Evolutionary conservation across 2,888 invertebrate species (phyloP).

Genomic region (Caenorhabditis doughertyi): DNA sequence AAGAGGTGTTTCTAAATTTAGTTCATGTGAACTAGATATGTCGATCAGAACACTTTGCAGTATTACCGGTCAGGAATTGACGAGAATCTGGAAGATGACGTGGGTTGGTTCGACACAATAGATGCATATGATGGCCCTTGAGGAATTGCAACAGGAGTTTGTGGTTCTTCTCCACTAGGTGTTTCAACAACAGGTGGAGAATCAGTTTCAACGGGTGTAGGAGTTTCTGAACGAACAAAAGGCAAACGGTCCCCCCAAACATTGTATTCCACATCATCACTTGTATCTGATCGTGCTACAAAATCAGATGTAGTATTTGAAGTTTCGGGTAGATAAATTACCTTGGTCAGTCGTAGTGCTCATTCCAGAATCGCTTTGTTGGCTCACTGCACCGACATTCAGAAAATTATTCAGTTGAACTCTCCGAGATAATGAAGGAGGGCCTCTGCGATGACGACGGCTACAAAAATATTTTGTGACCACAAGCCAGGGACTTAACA

Average conservation of each 20-base stretch:
- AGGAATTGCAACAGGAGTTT: neutral
- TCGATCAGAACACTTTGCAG: slow-evolving; percentile 10
- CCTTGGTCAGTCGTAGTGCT: slow-evolving; percentile 1
- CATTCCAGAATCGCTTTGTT: slow-evolving; percentile 6
- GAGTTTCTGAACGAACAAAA: no score
- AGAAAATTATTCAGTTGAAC: neutral
- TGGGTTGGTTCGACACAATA: slow-evolving; percentile 1
- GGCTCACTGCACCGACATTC: no score
- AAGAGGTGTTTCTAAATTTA: slow-evolving; percentile 12
- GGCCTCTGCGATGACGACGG: neutral
- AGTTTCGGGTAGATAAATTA: neutral
- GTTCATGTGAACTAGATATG: slow-evolving; percentile 2
- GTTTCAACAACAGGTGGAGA: no score
- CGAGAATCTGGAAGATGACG: neutral
- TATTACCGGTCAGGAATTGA: neutral
- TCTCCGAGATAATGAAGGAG: neutral
- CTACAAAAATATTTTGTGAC: no score
- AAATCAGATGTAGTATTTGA: no score
- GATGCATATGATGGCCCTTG: slow-evolving; percentile 24
- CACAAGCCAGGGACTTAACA: no score
- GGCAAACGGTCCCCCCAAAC: no score
- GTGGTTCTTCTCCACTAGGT: no score
- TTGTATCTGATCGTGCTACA: no score
- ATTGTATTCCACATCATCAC: no score
- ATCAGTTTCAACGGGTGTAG: no score